Conservation (phyloP, 2,888 invertebrate species). For the Griposia aprilina region DNA sequence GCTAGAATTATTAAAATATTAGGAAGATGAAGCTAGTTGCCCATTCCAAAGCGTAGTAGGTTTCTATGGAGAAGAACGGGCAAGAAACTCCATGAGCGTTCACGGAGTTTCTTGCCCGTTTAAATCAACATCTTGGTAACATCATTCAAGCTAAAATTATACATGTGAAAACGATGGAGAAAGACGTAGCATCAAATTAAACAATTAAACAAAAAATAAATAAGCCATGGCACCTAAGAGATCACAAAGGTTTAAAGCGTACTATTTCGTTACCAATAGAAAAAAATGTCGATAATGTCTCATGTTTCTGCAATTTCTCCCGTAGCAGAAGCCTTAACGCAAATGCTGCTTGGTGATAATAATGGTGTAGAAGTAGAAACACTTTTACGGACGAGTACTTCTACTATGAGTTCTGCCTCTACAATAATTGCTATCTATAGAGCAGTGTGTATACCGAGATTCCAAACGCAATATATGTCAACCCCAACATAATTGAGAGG, state of each 20-base stretch:
- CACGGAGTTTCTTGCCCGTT: background rate
- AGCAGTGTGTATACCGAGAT: background rate
- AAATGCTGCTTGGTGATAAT: background rate
- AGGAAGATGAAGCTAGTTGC: background rate
- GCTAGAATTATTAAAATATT: no score
- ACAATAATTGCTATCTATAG: background rate
- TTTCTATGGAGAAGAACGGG: background rate
- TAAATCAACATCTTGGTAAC: background rate
- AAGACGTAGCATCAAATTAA: no score
- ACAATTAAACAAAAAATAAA: no score
- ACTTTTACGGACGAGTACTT: background rate
- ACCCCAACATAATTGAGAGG: slow-evolving; percentile 4
- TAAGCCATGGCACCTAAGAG: no score
- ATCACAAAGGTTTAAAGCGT: background rate
- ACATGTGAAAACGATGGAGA: background rate
- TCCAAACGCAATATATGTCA: background rate
- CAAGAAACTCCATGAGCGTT: no score
- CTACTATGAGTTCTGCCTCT: background rate
- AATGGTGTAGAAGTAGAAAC: background rate
- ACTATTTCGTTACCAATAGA: background rate
- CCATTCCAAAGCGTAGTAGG: no score
- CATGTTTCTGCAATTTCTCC: no score
- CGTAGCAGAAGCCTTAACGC: background rate
- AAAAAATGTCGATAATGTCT: background rate
- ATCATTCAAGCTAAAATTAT: background rate